Conservation (phyloP, 2,797 vertebrate genomes). For the Siniperca undulata region DNA sequence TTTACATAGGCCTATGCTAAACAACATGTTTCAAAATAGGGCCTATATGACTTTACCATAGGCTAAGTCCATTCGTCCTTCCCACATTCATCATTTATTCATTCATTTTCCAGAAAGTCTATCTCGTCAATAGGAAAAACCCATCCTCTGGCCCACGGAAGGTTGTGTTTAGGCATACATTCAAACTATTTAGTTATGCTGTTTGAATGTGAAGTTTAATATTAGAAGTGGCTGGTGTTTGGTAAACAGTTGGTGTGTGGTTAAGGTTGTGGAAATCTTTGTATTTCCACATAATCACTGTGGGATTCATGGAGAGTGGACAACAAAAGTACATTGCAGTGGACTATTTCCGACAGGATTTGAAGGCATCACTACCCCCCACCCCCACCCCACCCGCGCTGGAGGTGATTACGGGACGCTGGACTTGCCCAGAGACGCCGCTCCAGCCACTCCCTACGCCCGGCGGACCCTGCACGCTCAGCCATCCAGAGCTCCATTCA, state of each 20-base stretch:
- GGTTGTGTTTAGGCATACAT: fast-evolving
- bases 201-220: not conserved
- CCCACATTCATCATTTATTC: not conserved
- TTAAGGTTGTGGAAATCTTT: not conserved
- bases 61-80: not conserved
- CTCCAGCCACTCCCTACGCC: constrained; percentile 83
- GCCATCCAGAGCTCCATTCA: constrained; percentile 67
- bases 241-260: not conserved
- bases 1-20: not conserved
- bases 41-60: no score
- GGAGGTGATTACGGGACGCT: constrained; percentile 80
- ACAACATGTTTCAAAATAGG: not conserved
- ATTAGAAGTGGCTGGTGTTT: not conserved
- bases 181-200: no score
- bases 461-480: constrained; percentile 61
- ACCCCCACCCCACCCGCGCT: constrained; percentile 24
- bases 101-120: not conserved
- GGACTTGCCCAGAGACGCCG: constrained; percentile 71
- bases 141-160: fast-evolving
- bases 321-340: fast-evolving
- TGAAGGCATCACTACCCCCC: constrained; percentile 64
- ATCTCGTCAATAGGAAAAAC: not conserved
- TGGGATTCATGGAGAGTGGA: not conserved
- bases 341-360: not conserved
- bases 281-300: not conserved